Base-by-base conservation (phyloP, 2,113 vertebrate species). In the Pelmatolapia mariae region DNA sequence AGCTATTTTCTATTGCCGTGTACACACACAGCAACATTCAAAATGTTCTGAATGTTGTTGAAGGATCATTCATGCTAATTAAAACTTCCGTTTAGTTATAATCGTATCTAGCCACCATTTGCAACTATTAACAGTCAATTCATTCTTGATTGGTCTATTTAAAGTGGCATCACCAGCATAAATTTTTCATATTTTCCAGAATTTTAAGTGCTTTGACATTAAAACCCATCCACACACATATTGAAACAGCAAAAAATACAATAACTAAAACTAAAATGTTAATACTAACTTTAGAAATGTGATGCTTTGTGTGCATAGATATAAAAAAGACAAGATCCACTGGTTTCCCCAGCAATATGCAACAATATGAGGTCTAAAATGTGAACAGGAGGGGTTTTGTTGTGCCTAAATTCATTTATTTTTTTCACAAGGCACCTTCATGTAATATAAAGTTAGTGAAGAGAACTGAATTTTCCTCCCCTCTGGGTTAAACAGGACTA, bases 1-100 rank as follows among this genome's bases (percentile, higher is more conserved):
- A 87, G 81, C 86, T 92, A 88, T 82, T 90, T 81, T 84, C 79
- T 85, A 63, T 22, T 33, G 36, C 61, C 10, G 40, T 19, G 18
- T 68, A 13, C 26, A 2, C 24, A 68, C 73, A 87, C 5, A 50
- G 68, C 73, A 87, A 83, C 80, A 8, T 66, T 83, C 26, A 57
- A 16, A 68, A 43, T 83, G 43, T 8, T 54, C 52, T 38, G 10
- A 29, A 22, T 59, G 57, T 43, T 24, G 40, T 47, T 84, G 33
- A 56, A 82, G 38, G 57, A 19, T 85, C 47, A 53, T 63, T 79
- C 18, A 47, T 45, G 4, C 66, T 50, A n/a, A 8, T 36, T 15
- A 36, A 45, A 78, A 61, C 56, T n/a, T 43, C 1, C 26, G n/a
- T 40, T 76, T 0, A 2, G 10, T 84, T 84, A 53, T 19, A 47